Base-by-base conservation (phyloP, 2,797 vertebrate species). In the Chrysocyon brachyurus region DNA sequence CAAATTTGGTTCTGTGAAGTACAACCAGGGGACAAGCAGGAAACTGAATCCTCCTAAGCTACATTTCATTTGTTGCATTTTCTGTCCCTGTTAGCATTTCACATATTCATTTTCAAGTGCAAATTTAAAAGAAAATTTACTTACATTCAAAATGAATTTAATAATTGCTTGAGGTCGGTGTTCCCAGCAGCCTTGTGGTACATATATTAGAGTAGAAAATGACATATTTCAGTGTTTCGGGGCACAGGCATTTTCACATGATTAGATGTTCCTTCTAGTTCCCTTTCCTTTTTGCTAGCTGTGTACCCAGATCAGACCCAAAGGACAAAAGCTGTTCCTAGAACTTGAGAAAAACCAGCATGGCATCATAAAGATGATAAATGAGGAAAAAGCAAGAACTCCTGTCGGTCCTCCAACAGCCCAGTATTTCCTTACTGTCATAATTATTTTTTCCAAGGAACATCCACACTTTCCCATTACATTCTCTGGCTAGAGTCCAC, bases 71-170 rank as follows among this genome's bases (percentile, higher is more conserved):
- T 93, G 40, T 81, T 97, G 11, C 63, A 12, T n/a, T 83, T 87
- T 87, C 72, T 36, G 81, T 57, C 31, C 70, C 75, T 94, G 22
- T 73, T 91, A 91, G 46, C 2, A 14, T 12, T 93, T 68, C 22
- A 83, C 0, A 6, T 21, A 7, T 46, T 78, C 16, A 75, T 87
- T 98, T 79, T 14, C 70, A 26, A 21, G 24, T 90, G 52, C 6
- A 96, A 89, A 93, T 97, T 97, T 97, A 81, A 64, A 93, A 84
- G 31, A 54, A 16, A 91, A 56, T 92, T 86, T 87, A 89, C 79
- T 19, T 56, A 59, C 78, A 52, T 40, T 52, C 84, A 96, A 31
- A 92, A 84, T 70, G 68, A 86, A 87, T 79, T 95, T 93, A 95
- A 88, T 79, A 95, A 94, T 88, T 95, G 93, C 83, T 89, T 91